phyloP scores from a whole-genome alignment of 2,113 vertebrate genomes.

The Halcyon malimbica region DNA sequence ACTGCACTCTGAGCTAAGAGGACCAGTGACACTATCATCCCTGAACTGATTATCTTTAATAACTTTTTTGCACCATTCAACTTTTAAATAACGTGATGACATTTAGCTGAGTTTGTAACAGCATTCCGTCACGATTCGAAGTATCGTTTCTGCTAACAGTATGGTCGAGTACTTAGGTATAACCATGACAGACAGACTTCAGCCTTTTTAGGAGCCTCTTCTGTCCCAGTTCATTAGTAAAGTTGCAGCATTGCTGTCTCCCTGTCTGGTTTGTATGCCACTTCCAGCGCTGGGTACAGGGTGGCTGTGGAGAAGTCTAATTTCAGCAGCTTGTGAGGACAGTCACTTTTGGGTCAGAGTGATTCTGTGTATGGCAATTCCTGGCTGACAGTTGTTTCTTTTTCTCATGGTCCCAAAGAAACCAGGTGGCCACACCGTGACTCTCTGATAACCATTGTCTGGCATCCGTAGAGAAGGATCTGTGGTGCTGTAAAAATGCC shows the following conservation, averaged over 20 bases:
- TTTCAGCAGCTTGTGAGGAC: not conserved
- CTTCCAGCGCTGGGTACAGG: not conserved
- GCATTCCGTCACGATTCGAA: not conserved
- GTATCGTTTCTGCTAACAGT: not conserved
- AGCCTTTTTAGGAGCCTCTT: not conserved
- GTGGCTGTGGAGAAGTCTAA: not conserved
- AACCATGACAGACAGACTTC: not conserved
- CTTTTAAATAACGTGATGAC: not conserved
- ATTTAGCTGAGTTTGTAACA: not conserved
- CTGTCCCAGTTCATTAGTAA: not conserved
- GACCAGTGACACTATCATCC: not conserved
- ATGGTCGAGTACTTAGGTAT: not conserved
- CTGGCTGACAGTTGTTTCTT: not conserved
- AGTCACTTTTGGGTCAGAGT: not conserved
- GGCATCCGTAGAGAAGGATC: not conserved
- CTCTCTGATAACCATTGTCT: not conserved
- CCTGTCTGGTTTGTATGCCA: not conserved
- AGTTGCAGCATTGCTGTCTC: not conserved
- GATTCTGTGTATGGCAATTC: not conserved
- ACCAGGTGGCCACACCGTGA: not conserved
- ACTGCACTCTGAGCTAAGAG: not conserved
- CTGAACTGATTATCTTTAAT: not conserved
- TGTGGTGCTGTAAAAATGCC: not conserved
- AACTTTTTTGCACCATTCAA: not conserved
- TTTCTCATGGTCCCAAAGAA: not conserved